Conservation (phyloP, 2,797 vertebrate species). For the Ctenopoma kingsleyae region DNA sequence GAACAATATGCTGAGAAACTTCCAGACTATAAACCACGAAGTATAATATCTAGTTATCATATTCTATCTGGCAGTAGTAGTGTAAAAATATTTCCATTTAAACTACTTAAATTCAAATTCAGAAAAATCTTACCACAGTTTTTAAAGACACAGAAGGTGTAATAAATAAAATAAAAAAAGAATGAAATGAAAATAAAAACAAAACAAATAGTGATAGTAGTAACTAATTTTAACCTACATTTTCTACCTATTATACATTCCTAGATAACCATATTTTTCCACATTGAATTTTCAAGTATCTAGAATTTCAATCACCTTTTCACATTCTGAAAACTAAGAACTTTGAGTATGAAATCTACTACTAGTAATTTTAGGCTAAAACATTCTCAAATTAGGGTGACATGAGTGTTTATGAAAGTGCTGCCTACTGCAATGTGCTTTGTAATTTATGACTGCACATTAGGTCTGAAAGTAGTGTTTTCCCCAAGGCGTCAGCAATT, state of each 20-base stretch:
- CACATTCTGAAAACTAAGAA: background rate
- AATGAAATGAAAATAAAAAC: too few relatives aligned
- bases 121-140: background rate
- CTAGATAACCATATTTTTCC: background rate
- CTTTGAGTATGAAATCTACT: background rate
- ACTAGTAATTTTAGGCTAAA: background rate
- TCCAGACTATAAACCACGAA: background rate
- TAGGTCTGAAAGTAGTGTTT: background rate
- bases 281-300: background rate
- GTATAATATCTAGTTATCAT: background rate
- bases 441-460: background rate
- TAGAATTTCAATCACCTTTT: background rate
- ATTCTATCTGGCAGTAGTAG: background rate
- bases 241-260: too few relatives aligned
- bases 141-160: constrained; percentile 1
- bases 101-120: background rate
- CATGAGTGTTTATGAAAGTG: background rate
- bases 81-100: background rate
- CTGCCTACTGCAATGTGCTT: background rate
- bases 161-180: constrained; percentile 16
- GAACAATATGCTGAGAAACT: background rate
- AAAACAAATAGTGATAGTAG: background rate
- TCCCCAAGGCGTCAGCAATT: background rate
- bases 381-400: background rate
- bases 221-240: background rate